Evolutionary conservation across 2,888 invertebrate species (phyloP), one percentile per base, ranked within the genome.

Genomic region (Meandrusa payeni): DNA sequence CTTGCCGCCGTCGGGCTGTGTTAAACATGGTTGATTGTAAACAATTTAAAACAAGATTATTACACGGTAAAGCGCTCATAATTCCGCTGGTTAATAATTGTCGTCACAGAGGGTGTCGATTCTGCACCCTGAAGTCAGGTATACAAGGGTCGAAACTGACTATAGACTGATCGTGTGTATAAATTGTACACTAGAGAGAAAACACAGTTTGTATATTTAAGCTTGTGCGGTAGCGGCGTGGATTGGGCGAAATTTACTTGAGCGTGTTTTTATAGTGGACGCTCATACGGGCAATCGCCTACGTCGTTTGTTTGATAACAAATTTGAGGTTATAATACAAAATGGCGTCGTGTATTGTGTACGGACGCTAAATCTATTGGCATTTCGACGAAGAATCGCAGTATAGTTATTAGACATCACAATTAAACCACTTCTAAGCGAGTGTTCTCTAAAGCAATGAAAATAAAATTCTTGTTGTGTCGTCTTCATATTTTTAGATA

Each of bases 151-250:
- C n/a, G n/a, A n/a, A n/a, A 29, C 17, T 29, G 27, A 12, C 7
- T 11, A 29, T 29, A 29, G 29, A 29, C 20, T 38, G 38, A 19
- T 20, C 20, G 65, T 61, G 60, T 82, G 83, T 83, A 79, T 65
- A 82, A 83, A 81, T 76, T 85, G 82, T 83, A 83, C 85, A 85
- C 82, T 75, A 74, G 77, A 76, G 74, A 59, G 24, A 11, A 59
- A 61, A 64, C 59, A 77, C 78, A 73, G 79, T 75, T n/a, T 85
- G 83, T 85, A 82, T 85, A 82, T 83, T 83, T 81, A 81, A 76
- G 85, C 79, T 83, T 76, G 72, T 68, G 65, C 64, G 69, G 65
- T 67, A 63, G 71, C 64, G 64, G 69, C 68, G 64, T 67, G 64
- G 69, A 66, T 62, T 50, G 13, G 64, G 71, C 67, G 71, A 68